These are phyloP conservation scores for Bhutanitis thaidina DNA, from an alignment of 2,888 invertebrate species.

Conservation along the genomic window DNA sequence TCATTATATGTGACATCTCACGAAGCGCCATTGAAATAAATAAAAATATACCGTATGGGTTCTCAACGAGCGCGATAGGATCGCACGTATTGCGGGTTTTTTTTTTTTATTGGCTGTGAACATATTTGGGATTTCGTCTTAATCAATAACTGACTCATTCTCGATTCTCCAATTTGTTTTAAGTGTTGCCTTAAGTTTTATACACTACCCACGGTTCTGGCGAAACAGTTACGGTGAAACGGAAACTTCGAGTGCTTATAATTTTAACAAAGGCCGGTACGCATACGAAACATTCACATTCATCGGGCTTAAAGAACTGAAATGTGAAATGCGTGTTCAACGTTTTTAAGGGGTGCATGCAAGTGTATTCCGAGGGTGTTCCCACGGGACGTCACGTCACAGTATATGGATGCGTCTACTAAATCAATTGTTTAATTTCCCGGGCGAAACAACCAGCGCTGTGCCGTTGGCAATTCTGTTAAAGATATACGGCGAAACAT, in stretches of 20 bases:
- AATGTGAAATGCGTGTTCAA: slow-evolving; percentile 51
- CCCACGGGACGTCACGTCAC: slow-evolving; percentile 54
- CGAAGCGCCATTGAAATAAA: slow-evolving; percentile 70
- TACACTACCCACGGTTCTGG: slow-evolving; percentile 34
- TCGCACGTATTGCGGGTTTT: slow-evolving; percentile 31
- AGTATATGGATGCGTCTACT: slow-evolving; percentile 52
- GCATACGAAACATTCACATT: neutral
- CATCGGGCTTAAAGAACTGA: slow-evolving; percentile 24
- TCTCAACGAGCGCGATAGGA: slow-evolving; percentile 46
- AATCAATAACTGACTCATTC: slow-evolving; percentile 49
- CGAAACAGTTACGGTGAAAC: neutral
- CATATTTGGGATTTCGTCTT: slow-evolving; percentile 47
- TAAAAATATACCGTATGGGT: slow-evolving; percentile 67
- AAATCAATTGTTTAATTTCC: slow-evolving; percentile 71
- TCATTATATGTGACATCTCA: slow-evolving; percentile 74
- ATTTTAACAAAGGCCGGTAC: neutral
- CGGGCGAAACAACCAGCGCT: slow-evolving; percentile 56
- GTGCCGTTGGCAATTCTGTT: slow-evolving; percentile 40
- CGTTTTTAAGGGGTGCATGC: slow-evolving; percentile 46
- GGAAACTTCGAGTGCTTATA: neutral
- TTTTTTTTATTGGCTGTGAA: slow-evolving; percentile 44
- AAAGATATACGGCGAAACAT: neutral
- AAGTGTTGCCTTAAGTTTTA: slow-evolving; percentile 41
- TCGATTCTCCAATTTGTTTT: slow-evolving; percentile 50
- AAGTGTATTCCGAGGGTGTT: slow-evolving; percentile 37